These are phyloP conservation scores for Hemicrepidius hirtus DNA, from an alignment of 2,888 invertebrate species.

Conservation along the genomic window DNA sequence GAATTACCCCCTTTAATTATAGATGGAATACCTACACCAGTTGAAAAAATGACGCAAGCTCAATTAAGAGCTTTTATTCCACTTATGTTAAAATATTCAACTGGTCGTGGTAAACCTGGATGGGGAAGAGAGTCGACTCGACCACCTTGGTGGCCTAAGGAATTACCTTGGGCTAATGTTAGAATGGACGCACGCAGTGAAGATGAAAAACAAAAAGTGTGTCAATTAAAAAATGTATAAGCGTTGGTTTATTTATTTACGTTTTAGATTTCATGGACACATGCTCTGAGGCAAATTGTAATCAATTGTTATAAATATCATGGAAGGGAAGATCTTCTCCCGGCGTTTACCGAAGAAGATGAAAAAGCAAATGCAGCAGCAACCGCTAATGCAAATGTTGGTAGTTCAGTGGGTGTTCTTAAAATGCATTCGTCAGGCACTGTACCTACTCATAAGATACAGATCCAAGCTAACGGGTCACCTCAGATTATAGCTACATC, in stretches of 20 bases:
- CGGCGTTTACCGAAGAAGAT: slow-evolving; percentile 94
- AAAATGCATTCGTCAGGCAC: slow-evolving; percentile 72
- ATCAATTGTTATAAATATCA: slow-evolving; percentile 99
- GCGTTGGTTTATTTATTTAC: too few relatives aligned
- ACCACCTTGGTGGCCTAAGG: slow-evolving; percentile 99
- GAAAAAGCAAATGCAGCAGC: slow-evolving; percentile 82
- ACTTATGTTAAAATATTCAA: slow-evolving; percentile 98
- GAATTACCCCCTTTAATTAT: slow-evolving; percentile 97
- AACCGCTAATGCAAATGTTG: slow-evolving; percentile 73
- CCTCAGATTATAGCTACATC: slow-evolving; percentile 74
- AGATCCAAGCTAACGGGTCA: slow-evolving; percentile 74
- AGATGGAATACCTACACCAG: slow-evolving; percentile 98
- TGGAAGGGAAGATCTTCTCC: slow-evolving; percentile 94
- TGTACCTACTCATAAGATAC: slow-evolving; percentile 72
- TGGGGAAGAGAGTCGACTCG: slow-evolving; percentile 98
- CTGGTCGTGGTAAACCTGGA: slow-evolving; percentile 96
- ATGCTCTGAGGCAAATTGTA: slow-evolving; percentile 96
- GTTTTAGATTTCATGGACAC: slow-evolving; percentile 96
- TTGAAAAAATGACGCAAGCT: slow-evolving; percentile 99
- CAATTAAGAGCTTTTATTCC: slow-evolving; percentile 97
- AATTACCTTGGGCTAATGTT: slow-evolving; percentile 98
- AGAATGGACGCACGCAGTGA: slow-evolving; percentile 97
- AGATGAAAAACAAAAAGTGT: slow-evolving; percentile 97
- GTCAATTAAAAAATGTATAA: too few relatives aligned
- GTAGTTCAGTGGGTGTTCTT: slow-evolving; percentile 73